A percentile compares a stretch with the other conserved stretches of the same genome.
phyloP scores from a whole-genome alignment of 2,888 invertebrate genomes.

The Drosophila koepferae region DNA sequence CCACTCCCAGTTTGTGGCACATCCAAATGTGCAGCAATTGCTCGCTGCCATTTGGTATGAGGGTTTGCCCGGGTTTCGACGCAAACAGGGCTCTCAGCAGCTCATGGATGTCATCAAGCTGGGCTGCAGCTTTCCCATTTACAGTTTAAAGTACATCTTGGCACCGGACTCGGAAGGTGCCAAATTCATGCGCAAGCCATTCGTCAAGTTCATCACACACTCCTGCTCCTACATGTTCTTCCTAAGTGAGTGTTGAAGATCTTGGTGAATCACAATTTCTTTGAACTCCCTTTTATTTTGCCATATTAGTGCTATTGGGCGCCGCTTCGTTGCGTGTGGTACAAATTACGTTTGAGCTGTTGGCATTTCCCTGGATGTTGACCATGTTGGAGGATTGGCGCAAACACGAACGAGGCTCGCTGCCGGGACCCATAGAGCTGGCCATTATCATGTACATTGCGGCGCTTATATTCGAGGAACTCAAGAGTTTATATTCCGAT shows the following conservation, averaged over 20 bases:
- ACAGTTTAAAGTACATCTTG: constrained; percentile 96
- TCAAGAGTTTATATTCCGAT: constrained; percentile 95
- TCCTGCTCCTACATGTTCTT: constrained; percentile 98
- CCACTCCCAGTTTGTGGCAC: constrained; percentile 94
- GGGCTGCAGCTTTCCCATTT: constrained; percentile 96
- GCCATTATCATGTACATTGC: constrained; percentile 94
- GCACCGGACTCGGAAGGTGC: constrained; percentile 95
- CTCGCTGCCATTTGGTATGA: constrained; percentile 99
- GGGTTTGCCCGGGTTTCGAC: constrained; percentile 97
- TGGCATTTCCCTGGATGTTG: constrained; percentile 91
- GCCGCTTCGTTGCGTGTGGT: constrained; percentile 97
- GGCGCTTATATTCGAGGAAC: constrained; percentile 98
- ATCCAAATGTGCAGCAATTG: constrained; percentile 98
- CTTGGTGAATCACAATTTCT: fast-evolving
- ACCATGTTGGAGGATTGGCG: constrained; percentile 92
- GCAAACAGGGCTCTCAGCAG: constrained; percentile 95
- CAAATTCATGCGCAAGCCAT: constrained; percentile 97
- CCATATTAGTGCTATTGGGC: constrained; percentile 92
- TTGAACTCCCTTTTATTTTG: not conserved
- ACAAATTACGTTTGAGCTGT: constrained; percentile 91
- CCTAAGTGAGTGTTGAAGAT: constrained; percentile 90
- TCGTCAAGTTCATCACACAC: constrained; percentile 99
- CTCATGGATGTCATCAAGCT: constrained; percentile 93
- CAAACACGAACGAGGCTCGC: constrained; percentile 90
- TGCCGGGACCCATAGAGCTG: constrained; percentile 92